Conservation (phyloP, 2,888 invertebrate species). For the Atrina japonica region DNA sequence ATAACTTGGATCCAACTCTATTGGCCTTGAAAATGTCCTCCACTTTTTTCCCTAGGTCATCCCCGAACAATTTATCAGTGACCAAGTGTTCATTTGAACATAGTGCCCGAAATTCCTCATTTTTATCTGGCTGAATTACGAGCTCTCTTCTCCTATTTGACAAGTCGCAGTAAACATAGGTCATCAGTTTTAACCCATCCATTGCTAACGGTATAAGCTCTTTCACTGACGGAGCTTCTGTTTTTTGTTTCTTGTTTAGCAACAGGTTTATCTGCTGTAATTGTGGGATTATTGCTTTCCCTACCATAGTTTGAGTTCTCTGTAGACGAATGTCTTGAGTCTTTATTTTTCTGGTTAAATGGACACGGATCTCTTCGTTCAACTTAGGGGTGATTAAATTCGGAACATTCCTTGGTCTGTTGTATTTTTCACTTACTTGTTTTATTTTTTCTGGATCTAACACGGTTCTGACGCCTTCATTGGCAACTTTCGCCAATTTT, state of each 20-base stretch:
- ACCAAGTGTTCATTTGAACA: slow-evolving; percentile 6
- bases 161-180: slow-evolving; percentile 3
- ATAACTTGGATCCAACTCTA: no score
- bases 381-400: slow-evolving; percentile 4
- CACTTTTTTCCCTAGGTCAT: slow-evolving; percentile 17
- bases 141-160: slow-evolving; percentile 16
- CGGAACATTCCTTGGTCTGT: slow-evolving; percentile 2
- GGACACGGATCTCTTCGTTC: slow-evolving; percentile 1
- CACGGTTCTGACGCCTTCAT: slow-evolving; percentile 12
- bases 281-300: slow-evolving; percentile 10
- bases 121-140: slow-evolving; percentile 13
- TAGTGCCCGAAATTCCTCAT: slow-evolving; percentile 8
- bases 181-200: slow-evolving; percentile 8
- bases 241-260: slow-evolving; percentile 3
- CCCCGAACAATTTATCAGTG: slow-evolving; percentile 16
- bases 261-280: slow-evolving; percentile 12
- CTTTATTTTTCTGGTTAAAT: not conserved
- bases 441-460: slow-evolving; percentile 8
- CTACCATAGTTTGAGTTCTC: slow-evolving; percentile 2
- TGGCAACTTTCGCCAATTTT: slow-evolving; percentile 10
- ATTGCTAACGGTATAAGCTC: not conserved
- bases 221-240: slow-evolving; percentile 1
- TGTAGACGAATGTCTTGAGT: slow-evolving; percentile 11
- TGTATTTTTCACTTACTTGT: slow-evolving; percentile 15
- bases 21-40: not conserved